Conservation (phyloP, 1,140 invertebrate genomes). For the Melipona quadrifasciata region DNA sequence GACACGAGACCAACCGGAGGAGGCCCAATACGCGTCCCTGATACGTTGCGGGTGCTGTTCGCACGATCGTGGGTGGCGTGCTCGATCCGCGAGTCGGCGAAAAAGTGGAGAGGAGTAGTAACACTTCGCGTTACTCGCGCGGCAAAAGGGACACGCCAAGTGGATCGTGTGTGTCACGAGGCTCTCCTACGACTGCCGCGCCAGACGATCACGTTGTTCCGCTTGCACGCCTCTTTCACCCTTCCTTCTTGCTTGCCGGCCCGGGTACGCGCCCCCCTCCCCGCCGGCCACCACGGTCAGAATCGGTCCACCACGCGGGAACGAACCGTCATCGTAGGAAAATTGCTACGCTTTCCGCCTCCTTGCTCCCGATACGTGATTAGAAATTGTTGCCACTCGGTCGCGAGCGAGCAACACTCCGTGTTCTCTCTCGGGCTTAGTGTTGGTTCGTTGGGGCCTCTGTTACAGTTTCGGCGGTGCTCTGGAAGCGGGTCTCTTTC, state of each 20-base stretch:
- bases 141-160: constrained; percentile 9
- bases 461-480: neutral
- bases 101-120: neutral
- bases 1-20: neutral
- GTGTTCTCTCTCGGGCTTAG: too few relatives aligned
- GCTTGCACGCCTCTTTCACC: constrained; percentile 52
- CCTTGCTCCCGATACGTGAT: neutral
- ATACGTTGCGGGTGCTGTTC: too few relatives aligned
- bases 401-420: too few relatives aligned
- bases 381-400: neutral
- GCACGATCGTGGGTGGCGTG: too few relatives aligned
- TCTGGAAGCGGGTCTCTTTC: neutral
- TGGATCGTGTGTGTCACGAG: constrained; percentile 51
- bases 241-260: constrained; percentile 42
- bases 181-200: constrained; percentile 51
- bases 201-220: constrained; percentile 48
- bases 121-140: constrained; percentile 18
- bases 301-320: neutral
- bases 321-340: neutral
- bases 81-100: neutral
- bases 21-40: neutral
- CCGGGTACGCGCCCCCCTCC: neutral
- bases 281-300: neutral
- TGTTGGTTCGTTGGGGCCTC: too few relatives aligned
- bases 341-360: constrained; percentile 15